Base-by-base conservation (phyloP, 2,113 vertebrate genomes). In the Myanophis thanlyinensis region DNA sequence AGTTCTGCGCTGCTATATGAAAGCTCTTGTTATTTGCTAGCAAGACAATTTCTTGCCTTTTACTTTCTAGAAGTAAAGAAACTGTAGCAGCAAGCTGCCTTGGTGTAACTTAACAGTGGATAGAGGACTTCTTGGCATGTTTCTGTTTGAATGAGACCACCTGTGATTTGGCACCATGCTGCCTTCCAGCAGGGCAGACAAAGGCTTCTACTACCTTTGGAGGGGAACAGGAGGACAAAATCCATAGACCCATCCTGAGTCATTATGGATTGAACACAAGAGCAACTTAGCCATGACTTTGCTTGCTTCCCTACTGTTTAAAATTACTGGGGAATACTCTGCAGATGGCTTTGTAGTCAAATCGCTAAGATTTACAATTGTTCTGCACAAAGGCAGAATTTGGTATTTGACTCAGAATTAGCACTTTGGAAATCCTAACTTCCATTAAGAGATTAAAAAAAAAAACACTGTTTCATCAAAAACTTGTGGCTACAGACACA, bases 201-300 rank as follows among this genome's bases (percentile, higher is more conserved):
- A 62, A 90, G 7, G 56, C 3, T 11, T 88, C 87, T 96, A 86
- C 67, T 52, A 0, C 88, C 47, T 92, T 94, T 92, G 93, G 67
- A 91, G 44, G 3, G 4, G 67, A 92, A 90, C 9, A n/a, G 27
- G 90, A 90, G 80, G 90, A 84, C 48, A 94, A 93, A 94, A 51
- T 91, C 93, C 40, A 48, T 85, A 93, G 92, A 53, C 49, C 88
- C 90, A 86, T 90, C 80, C 10, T 80, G 90, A 89, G 92, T 0
- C 0, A 54, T 56, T 80, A 92, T 0, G 0, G 85, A 87, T 89
- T 85, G 56, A 91, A 91, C 93, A 84, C 92, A 93, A 89, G 54
- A 87, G 40, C 88, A 90, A 93, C 40, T 93, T 84, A 93, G 93
- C 11, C 87, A 89, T 25, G 91, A 62, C 90, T 93, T 40, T 91